Percentiles rank a stretch among this genome's conserved stretches.
phyloP scores from a whole-genome alignment of 2,888 invertebrate genomes.

The Plebejus melissa region DNA sequence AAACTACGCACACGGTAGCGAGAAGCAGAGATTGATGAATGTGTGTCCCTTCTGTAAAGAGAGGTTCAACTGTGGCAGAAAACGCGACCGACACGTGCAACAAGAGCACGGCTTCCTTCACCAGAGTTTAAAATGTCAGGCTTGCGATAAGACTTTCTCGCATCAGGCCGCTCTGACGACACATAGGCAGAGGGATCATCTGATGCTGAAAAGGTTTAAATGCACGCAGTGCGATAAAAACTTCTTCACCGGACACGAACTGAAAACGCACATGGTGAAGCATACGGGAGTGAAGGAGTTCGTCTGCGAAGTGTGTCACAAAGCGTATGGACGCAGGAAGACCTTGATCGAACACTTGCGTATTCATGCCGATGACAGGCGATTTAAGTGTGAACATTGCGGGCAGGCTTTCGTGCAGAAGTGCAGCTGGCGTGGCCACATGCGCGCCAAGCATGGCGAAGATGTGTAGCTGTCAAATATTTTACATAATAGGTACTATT shows the following conservation, averaged over 20 bases:
- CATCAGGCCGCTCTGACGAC: slow-evolving; percentile 28
- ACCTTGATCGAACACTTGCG: slow-evolving; percentile 46
- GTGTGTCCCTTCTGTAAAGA: slow-evolving; percentile 50
- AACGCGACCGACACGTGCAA: slow-evolving; percentile 46
- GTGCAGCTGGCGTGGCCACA: slow-evolving; percentile 43
- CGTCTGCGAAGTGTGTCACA: slow-evolving; percentile 56
- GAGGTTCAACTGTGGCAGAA: slow-evolving; percentile 46
- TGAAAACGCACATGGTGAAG: slow-evolving; percentile 53
- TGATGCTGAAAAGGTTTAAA: slow-evolving; percentile 37
- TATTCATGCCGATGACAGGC: slow-evolving; percentile 44
- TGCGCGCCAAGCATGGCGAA: slow-evolving; percentile 47
- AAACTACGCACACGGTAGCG: slow-evolving; percentile 39
- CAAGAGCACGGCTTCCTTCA: slow-evolving; percentile 44
- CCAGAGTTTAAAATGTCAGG: slow-evolving; percentile 41
- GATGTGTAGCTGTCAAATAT: slow-evolving; percentile 35
- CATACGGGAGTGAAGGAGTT: slow-evolving; percentile 48
- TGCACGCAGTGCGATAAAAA: slow-evolving; percentile 39
- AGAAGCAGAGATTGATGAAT: slow-evolving; percentile 35
- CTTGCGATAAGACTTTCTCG: slow-evolving; percentile 37
- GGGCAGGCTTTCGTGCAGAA: slow-evolving; percentile 44
- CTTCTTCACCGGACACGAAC: slow-evolving; percentile 46
- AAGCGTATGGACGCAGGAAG: slow-evolving; percentile 46
- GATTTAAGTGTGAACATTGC: slow-evolving; percentile 44
- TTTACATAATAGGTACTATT: slow-evolving; percentile 28
- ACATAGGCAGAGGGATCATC: slow-evolving; percentile 38